phyloP scores from a whole-genome alignment of 2,797 vertebrate species.

The Arvicola amphibius region DNA sequence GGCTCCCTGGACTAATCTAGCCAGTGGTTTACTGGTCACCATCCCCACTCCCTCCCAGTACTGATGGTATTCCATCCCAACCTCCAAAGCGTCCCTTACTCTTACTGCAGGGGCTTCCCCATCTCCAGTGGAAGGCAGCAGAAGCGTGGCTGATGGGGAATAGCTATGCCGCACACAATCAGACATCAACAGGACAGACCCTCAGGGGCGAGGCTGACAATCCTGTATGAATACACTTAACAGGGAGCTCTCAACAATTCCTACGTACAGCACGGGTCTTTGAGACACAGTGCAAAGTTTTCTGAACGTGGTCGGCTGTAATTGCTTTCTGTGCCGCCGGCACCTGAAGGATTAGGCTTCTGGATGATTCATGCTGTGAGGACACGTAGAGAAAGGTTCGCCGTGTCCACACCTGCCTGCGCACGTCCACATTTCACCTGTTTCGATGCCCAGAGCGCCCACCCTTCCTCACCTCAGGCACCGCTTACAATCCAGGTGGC shows the following conservation, averaged over 20 bases:
- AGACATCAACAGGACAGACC: not conserved
- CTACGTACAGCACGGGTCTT: not conserved
- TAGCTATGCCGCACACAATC: fast-evolving
- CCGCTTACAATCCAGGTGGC: not conserved
- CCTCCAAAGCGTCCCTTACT: not conserved
- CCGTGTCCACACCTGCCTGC: not conserved
- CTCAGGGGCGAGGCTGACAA: not conserved
- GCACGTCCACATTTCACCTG: not conserved
- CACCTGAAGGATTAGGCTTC: not conserved
- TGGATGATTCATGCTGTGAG: not conserved
- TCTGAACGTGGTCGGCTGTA: not conserved
- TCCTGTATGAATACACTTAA: not conserved
- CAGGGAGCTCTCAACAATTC: too few relatives aligned
- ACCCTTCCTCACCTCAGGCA: not conserved
- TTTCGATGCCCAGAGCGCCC: not conserved
- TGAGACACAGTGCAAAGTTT: not conserved
- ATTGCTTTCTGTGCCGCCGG: not conserved
- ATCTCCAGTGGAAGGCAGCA: not conserved
- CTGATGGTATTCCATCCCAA: not conserved
- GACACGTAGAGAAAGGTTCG: not conserved
- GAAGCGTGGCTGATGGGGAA: too few relatives aligned
- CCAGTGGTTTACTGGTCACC: not conserved
- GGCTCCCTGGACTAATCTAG: not conserved
- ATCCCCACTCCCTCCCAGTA: not conserved
- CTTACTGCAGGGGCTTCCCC: not conserved